Conservation (phyloP, 2,113 vertebrate genomes). For the Rhabdornis inornatus region DNA sequence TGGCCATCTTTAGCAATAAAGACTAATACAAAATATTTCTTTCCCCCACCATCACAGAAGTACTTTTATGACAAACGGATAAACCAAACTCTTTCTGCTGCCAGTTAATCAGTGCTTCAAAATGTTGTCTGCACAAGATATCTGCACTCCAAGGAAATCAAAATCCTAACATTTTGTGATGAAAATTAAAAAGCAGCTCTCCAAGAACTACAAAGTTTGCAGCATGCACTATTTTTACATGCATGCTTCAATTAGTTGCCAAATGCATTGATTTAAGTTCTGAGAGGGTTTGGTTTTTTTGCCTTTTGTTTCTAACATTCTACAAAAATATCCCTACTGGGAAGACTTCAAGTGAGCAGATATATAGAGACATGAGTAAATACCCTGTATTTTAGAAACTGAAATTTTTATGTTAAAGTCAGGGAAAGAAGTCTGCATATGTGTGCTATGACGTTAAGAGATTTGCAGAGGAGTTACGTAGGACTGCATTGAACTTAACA, state of each 20-base stretch:
- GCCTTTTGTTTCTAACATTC: not conserved
- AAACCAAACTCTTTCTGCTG: not conserved
- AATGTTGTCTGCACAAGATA: not conserved
- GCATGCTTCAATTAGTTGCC: not conserved
- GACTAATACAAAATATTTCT: not conserved
- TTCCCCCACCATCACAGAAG: not conserved
- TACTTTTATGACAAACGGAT: not conserved
- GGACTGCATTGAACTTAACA: not conserved
- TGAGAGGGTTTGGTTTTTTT: not conserved
- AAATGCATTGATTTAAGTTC: not conserved
- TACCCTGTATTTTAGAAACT: not conserved
- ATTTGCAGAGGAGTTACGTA: not conserved
- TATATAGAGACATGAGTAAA: not conserved
- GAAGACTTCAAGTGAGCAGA: not conserved
- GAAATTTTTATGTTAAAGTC: not conserved
- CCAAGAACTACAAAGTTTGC: not conserved
- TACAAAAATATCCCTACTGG: not conserved
- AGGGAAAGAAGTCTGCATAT: not conserved
- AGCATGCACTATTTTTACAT: not conserved
- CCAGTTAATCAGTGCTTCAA: not conserved
- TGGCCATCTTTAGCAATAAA: not conserved
- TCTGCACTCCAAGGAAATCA: not conserved
- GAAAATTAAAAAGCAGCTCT: not conserved
- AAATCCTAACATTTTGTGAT: not conserved
- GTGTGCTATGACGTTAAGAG: not conserved